Percentiles rank a stretch among this genome's conserved stretches.
These are phyloP conservation scores for Chrosomus eos DNA, from an alignment of 2,797 vertebrate genomes.

Conservation along the genomic window DNA sequence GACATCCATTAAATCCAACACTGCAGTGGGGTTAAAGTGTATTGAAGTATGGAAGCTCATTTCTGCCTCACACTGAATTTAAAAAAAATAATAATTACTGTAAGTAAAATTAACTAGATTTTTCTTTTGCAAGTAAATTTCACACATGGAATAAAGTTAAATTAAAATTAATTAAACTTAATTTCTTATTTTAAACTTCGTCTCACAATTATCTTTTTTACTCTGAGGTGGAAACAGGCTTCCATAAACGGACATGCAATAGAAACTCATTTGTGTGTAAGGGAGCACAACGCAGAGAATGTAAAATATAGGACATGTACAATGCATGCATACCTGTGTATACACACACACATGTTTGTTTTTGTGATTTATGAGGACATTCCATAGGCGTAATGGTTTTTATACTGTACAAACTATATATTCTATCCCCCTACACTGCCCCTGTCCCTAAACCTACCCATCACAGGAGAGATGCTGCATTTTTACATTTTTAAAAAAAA, in stretches of 20 bases:
- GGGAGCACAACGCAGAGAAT: background rate
- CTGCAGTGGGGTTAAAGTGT: slow-evolving; percentile 50
- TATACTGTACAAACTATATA: too few relatives aligned
- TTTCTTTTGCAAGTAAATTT: background rate
- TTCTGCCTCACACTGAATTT: background rate
- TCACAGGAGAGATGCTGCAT: too few relatives aligned
- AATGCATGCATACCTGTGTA: slow-evolving; percentile 8
- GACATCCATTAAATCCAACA: slow-evolving; percentile 40
- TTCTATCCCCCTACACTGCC: too few relatives aligned
- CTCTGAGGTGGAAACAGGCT: background rate
- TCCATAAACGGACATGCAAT: slow-evolving; percentile 14
- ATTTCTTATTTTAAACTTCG: background rate
- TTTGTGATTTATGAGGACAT: too few relatives aligned
- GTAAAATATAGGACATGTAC: slow-evolving; percentile 34
- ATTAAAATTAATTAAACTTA: too few relatives aligned
- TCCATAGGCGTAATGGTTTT: too few relatives aligned
- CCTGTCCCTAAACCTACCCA: too few relatives aligned
- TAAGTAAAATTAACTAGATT: background rate
- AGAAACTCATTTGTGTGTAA: slow-evolving; percentile 38
- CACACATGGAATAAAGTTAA: too few relatives aligned
- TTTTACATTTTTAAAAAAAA: too few relatives aligned
- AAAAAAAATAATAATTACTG: too few relatives aligned
- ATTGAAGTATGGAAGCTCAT: background rate
- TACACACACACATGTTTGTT: background rate
- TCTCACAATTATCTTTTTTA: background rate